Evolutionary conservation across 1,140 invertebrate genomes (phyloP), one percentile per base, ranked within the genome.

Genomic region (Bombus balteatus): DNA sequence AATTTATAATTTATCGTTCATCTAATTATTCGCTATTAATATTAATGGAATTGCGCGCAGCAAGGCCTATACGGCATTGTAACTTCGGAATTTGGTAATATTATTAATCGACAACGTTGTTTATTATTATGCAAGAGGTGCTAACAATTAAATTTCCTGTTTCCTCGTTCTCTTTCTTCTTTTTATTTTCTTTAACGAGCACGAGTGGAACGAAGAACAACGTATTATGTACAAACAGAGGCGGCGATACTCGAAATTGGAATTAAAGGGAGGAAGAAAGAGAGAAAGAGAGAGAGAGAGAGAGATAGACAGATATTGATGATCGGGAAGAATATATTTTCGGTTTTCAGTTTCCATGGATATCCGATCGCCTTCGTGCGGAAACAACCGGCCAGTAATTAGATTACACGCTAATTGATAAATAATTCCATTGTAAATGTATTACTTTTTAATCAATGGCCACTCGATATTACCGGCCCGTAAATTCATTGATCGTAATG

Each of bases 401-500:
- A 77, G 22, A 77, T 77, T 77, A 41, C 34, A 39, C 13, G 3
- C 28, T 59, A 39, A 59, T 57, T 77, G 34, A 47, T 77, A 53
- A 41, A 77, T 77, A 62, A 77, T 77, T 65, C 28, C 25, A 39
- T 32, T 62, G n/a, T 62, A 41, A 65, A 77, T 39, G 37, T 28
- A 41, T 77, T 77, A 32, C 37, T 62, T 41, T 39, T 77, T 77
- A 77, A 77, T 77, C 37, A 77, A 62, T 65, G 18, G 28, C 28
- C 18, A 62, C n/a, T 62, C 57, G 37, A 77, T 77, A 77, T 77
- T 77, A 77, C 37, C 75, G 18, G 57, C 28, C 41, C 37, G 75
- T 62, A 62, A 77, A 77, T 77, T 65, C 73, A 74, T 32, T n/a
- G 73, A 34, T 74, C 32, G n/a, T 53, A 74, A 74, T 77, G 75